A percentile compares a stretch with the other conserved stretches of the same genome.
phyloP scores from a whole-genome alignment of 2,888 invertebrate genomes.

The Nemurella pictetii region DNA sequence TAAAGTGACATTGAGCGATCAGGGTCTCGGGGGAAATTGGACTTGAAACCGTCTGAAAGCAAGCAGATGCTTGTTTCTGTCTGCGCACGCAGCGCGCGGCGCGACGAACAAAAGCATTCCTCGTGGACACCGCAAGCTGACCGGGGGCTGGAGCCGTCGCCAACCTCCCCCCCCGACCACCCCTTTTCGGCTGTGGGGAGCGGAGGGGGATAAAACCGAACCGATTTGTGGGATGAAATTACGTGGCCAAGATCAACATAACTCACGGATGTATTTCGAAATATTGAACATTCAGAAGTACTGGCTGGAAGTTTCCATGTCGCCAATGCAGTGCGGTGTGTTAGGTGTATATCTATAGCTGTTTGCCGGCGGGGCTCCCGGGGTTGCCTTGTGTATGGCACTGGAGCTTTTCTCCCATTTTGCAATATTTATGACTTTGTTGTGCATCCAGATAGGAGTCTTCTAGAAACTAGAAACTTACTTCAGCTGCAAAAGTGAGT shows the following conservation, averaged over 20 bases:
- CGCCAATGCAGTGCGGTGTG: background rate
- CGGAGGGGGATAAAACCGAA: background rate
- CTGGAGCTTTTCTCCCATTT: background rate
- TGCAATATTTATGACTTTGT: constrained; percentile 19
- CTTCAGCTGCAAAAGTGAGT: background rate
- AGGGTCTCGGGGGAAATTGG: constrained; percentile 1
- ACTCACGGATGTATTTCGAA: background rate
- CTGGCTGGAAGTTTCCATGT: background rate
- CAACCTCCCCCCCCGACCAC: too few species aligned
- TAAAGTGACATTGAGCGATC: constrained; percentile 15
- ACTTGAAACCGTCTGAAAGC: background rate
- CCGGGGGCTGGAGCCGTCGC: background rate
- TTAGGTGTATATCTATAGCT: constrained; percentile 4
- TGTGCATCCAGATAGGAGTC: background rate
- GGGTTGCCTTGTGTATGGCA: background rate
- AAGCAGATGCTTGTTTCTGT: constrained; percentile 13
- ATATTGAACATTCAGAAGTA: constrained; percentile 6
- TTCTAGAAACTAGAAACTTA: background rate
- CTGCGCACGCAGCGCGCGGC: background rate
- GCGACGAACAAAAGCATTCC: background rate
- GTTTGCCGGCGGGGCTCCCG: background rate
- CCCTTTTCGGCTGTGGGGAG: background rate
- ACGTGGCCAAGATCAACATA: constrained; percentile 1
- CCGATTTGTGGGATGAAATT: background rate
- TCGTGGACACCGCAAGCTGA: background rate